Conservation (phyloP, 2,888 invertebrate genomes). For the Colletes collaris region DNA sequence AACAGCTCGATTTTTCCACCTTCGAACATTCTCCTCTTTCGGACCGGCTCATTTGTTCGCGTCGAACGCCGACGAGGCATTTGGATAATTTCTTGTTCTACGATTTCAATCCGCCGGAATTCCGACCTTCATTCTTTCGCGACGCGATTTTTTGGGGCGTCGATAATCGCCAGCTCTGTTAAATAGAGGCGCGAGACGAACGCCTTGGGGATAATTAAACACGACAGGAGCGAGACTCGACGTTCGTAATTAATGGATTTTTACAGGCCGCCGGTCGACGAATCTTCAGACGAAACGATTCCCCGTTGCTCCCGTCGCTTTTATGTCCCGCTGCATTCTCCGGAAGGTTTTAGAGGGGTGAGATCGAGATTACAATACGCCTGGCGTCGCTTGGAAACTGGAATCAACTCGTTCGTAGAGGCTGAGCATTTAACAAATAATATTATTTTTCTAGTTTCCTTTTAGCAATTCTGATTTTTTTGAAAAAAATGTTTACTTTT, state of each 20-base stretch:
- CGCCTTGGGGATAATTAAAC: conserved; percentile 35
- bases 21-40: conserved; percentile 50
- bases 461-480: no score
- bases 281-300: conserved; percentile 28
- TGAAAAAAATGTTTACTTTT: no score
- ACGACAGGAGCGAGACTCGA: conserved; percentile 1
- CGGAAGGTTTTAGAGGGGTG: neutral
- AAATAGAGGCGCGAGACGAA: conserved; percentile 31
- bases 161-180: conserved; percentile 32
- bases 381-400: no score
- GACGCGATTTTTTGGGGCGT: conserved; percentile 33
- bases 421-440: no score
- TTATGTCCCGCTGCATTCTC: conserved; percentile 19
- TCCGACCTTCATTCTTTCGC: conserved; percentile 32
- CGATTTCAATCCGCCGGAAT: conserved; percentile 67
- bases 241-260: conserved; percentile 48
- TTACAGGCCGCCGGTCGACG: conserved; percentile 3
- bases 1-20: conserved; percentile 30
- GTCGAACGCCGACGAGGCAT: conserved; percentile 69
- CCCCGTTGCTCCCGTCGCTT: neutral
- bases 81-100: conserved; percentile 76
- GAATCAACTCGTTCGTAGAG: no score
- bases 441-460: no score
- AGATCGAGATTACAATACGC: no score
- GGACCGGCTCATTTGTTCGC: conserved; percentile 73